phyloP scores from a whole-genome alignment of 2,113 vertebrate genomes.

The Saguinus midas region DNA sequence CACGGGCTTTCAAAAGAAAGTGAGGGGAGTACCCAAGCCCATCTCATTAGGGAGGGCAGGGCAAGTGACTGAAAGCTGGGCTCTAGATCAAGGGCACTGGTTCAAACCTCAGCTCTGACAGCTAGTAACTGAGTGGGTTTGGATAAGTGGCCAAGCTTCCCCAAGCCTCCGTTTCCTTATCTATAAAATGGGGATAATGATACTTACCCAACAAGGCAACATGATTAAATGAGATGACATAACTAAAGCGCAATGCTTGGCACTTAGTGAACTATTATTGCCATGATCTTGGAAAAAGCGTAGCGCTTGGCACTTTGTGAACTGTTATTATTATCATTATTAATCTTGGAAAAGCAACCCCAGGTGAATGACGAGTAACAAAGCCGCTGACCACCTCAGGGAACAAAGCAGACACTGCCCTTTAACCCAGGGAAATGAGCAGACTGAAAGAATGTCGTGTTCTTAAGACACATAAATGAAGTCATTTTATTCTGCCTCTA shows the following conservation, averaged over 20 bases:
- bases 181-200: not conserved
- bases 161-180: not conserved
- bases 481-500: conserved; percentile 40
- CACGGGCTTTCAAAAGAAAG: not conserved
- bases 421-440: not conserved
- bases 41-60: not conserved
- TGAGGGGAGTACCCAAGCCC: not conserved
- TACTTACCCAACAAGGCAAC: not conserved
- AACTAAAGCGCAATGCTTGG: not conserved
- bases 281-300: not conserved
- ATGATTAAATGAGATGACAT: not conserved
- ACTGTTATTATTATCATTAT: not conserved
- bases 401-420: not conserved
- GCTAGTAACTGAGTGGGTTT: not conserved
- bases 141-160: not conserved
- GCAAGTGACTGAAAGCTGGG: not conserved
- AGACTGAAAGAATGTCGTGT: not conserved
- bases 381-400: not conserved
- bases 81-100: not conserved
- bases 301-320: not conserved
- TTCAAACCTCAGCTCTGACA: not conserved
- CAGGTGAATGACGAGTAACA: not conserved
- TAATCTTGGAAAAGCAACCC: not conserved
- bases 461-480: conserved; percentile 49
- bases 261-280: not conserved